These are phyloP conservation scores for Corvus hawaiiensis DNA, from an alignment of 2,113 vertebrate species.

Conservation along the genomic window DNA sequence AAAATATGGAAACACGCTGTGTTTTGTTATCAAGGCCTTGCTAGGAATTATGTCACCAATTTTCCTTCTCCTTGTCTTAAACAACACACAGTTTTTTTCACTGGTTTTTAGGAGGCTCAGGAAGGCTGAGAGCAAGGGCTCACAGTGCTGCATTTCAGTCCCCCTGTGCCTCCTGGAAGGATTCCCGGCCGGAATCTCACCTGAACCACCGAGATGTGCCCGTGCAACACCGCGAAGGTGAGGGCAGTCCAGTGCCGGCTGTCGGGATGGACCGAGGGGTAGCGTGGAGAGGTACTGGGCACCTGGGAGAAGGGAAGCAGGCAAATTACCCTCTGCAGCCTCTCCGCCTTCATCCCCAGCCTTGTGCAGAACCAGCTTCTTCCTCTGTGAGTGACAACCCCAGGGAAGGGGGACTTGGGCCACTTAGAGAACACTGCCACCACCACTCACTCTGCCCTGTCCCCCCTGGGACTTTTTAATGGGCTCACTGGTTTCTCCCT, in stretches of 20 bases:
- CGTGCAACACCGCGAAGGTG: constrained; percentile 90
- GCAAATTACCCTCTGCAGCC: background rate
- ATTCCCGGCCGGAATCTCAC: constrained; percentile 40
- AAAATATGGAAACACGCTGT: fast-evolving
- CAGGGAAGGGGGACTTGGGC: background rate
- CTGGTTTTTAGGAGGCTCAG: background rate
- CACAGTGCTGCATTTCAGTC: background rate
- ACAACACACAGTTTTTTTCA: fast-evolving
- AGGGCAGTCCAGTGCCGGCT: constrained; percentile 93
- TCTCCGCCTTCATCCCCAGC: background rate
- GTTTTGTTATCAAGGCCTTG: background rate
- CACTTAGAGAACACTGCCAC: background rate
- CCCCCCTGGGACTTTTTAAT: background rate
- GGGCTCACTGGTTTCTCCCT: background rate
- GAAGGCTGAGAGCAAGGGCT: background rate
- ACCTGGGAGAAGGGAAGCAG: constrained; percentile 74
- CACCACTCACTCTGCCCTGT: background rate
- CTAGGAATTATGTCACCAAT: fast-evolving
- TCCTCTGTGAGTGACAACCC: background rate
- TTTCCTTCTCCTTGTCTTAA: background rate
- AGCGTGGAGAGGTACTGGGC: constrained; percentile 80
- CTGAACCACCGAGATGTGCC: constrained; percentile 97
- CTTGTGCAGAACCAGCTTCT: background rate
- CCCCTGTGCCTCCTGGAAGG: background rate
- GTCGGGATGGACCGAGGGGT: constrained; percentile 93